Base-by-base conservation (phyloP, 2,113 vertebrate genomes). In the Odocoileus hemionus region DNA sequence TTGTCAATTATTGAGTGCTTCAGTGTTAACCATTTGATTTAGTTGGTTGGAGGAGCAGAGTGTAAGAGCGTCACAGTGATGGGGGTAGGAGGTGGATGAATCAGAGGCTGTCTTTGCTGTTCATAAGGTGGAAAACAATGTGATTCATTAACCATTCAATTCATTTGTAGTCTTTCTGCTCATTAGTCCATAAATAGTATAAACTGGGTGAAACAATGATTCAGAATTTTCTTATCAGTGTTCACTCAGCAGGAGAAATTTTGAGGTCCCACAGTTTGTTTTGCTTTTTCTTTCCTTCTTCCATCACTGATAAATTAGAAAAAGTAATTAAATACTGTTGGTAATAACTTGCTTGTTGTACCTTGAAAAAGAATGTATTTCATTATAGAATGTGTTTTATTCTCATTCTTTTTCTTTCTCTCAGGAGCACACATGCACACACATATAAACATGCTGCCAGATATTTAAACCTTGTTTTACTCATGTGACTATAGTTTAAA, bases 121-220 rank as follows among this genome's bases (percentile, higher is more conserved):
- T 87, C 33, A 64, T n/a, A 60, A 98, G 78, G 55, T 84, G 60
- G 96, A 98, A 98, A 97, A 88, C 91, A 95, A 50, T 88, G 64
- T 96, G 95, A 94, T 88, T 97, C 95, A 95, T 78, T 87, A 96
- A 95, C 92, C 89, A 92, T 97, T 98, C 92, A 84, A 58, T 96
- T 90, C 96, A 96, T 95, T 96, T 97, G 91, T 93, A 95, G 89
- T 96, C 95, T 97, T 97, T 64, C 61, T 97, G 94, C 95, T 98
- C 93, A 96, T 96, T 95, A 98, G 82, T 74, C 89, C 95, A 5
- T 96, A 9, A 97, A 96, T 97, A 96, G 96, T 58, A 96, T 97
- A 96, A 98, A 96, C 85, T 87, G 83, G 76, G 14, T 97, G 76
- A 97, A 97, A 96, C 93, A 98, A 87, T 96, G 84, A 97, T 97